Percentiles rank a stretch among this genome's conserved stretches.
These are phyloP conservation scores for Sisyra nigra DNA, from an alignment of 2,888 invertebrate genomes.

Conservation along the genomic window DNA sequence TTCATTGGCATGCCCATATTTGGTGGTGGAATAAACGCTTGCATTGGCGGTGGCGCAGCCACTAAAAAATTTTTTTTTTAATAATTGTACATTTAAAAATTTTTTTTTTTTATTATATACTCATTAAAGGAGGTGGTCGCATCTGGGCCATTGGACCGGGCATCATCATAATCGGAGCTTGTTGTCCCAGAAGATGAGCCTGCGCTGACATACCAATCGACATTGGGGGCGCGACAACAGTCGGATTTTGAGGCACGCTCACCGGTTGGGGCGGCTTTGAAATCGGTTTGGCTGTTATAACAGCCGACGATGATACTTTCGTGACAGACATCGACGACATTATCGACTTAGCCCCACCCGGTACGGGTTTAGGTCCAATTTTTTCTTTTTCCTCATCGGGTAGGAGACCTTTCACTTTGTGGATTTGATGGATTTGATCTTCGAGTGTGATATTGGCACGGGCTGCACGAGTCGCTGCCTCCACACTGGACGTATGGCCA, in stretches of 20 bases:
- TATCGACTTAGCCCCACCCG: slow-evolving; percentile 23
- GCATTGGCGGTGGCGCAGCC: slow-evolving; percentile 29
- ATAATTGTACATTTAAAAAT: not conserved
- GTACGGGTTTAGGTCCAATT: slow-evolving; percentile 79
- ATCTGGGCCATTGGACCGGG: slow-evolving; percentile 37
- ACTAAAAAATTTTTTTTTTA: slow-evolving; percentile 16
- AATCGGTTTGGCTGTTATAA: slow-evolving; percentile 28
- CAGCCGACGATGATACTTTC: slow-evolving; percentile 20
- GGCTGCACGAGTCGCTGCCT: slow-evolving; percentile 87
- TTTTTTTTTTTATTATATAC: slow-evolving; percentile 21
- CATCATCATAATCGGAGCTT: slow-evolving; percentile 46
- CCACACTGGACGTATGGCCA: slow-evolving; percentile 93
- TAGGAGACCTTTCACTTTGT: slow-evolving; percentile 85
- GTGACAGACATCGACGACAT: slow-evolving; percentile 15
- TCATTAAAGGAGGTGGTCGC: slow-evolving; percentile 40
- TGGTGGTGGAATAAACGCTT: slow-evolving; percentile 26
- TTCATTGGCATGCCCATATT: slow-evolving; percentile 27
- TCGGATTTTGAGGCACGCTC: slow-evolving; percentile 27
- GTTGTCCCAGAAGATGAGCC: slow-evolving; percentile 30
- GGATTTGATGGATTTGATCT: slow-evolving; percentile 95
- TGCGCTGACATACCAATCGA: slow-evolving; percentile 27
- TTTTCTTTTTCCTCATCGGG: slow-evolving; percentile 95
- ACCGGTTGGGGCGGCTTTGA: slow-evolving; percentile 18
- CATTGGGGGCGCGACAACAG: slow-evolving; percentile 35
- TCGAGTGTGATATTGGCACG: slow-evolving; percentile 90